Base-by-base conservation (phyloP, 1,140 invertebrate genomes). In the Subanguina moxae region DNA sequence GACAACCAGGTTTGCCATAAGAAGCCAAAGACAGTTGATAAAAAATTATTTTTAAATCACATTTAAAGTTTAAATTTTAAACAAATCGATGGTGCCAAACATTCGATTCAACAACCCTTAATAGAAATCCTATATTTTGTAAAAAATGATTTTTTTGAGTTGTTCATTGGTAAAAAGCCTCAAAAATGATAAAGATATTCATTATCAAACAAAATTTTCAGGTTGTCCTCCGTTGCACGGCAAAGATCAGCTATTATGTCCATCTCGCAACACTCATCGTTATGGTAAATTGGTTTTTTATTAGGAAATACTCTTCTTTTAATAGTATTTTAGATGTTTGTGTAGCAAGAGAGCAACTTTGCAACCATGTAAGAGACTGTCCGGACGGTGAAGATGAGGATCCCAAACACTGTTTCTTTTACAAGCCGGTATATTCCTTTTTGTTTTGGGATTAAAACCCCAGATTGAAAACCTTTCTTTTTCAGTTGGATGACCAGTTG, bases 311-410 rank as follows among this genome's bases (percentile, higher is more conserved):
- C 3, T n/a, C 32, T 38, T 11, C 3, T 38, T 38, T 38, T 3
- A 52, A 3, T 52, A 25, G 1, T 8, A 21, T 25, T 56, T 69
- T 27, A 70, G 69, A 76, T 21, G 73, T 75, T 17, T 85, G 84
- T 71, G 82, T 84, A 21, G 75, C 82, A 19, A 81, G 75, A 25
- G 67, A 80, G 45, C 70, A 82, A 46, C 59, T 82, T 9, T 85
- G 84, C 76, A 80, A 85, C 67, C 82, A 82, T 15, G 70, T 80
- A 0, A 57, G 58, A 1, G 76, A 85, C 58, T 85, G 84, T 71
- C 76, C 79, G 0, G 78, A 83, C 62, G 79, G 78, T 8, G 80
- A 84, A 62, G 84, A 85, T 72, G 84, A 85, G 76, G 71, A 76
- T 43, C 69, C 76, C 1, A 62, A 64, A 11, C 74, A 80, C 19